Percentiles rank a stretch among this genome's conserved stretches.
Conservation (phyloP, 2,113 vertebrate species). For the Heteronetta atricapilla region DNA sequence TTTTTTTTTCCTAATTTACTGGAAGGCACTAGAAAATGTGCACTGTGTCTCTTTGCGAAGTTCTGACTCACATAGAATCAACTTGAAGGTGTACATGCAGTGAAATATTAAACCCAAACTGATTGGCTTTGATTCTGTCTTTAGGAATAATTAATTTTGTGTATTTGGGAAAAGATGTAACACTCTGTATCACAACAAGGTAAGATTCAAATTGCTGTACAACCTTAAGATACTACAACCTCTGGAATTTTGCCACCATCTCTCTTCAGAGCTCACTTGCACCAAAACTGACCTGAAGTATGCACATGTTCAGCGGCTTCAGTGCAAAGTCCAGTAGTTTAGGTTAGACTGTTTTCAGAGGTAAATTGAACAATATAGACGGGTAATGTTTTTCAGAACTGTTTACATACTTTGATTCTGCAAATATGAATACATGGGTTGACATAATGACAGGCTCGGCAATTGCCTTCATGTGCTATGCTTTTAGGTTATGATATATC, state of each 20-base stretch:
- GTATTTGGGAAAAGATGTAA: neutral
- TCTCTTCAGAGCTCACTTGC: neutral
- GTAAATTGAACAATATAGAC: neutral
- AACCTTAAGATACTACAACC: neutral
- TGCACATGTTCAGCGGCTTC: neutral
- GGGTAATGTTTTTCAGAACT: neutral
- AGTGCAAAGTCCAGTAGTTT: neutral
- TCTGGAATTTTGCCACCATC: neutral
- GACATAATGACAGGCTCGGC: neutral
- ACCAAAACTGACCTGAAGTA: neutral
- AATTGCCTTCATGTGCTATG: neutral
- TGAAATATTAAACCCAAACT: neutral
- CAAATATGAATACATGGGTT: accelerated
- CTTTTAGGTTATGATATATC: neutral
- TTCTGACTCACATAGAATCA: accelerated
- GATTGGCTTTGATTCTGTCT: neutral
- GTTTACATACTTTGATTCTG: neutral
- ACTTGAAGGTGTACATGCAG: neutral
- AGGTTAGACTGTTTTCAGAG: neutral
- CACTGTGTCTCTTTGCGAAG: neutral
- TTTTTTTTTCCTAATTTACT: neutral
- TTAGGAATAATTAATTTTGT: neutral
- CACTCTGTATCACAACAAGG: accelerated
- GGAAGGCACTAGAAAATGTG: neutral
- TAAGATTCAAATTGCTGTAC: neutral